Evolutionary conservation across 2,113 vertebrate species (phyloP).

Genomic region (Himantopus leucocephalus): DNA sequence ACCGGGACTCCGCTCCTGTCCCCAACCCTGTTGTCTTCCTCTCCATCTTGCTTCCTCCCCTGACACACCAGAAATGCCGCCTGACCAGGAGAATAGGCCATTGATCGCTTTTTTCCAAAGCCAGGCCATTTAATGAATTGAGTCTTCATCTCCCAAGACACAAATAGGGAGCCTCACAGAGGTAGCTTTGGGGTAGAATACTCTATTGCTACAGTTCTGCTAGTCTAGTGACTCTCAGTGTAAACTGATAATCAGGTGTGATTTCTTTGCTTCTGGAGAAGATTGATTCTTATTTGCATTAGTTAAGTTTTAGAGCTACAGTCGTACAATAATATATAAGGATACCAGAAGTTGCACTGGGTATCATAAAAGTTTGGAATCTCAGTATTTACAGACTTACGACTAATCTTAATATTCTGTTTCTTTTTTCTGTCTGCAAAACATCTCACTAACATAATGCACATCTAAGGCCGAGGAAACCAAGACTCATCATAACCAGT

Average conservation of each 20-base stretch:
- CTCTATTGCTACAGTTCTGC: background rate
- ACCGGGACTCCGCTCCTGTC: background rate
- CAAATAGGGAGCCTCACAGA: background rate
- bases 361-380: background rate
- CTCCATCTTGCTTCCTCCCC: background rate
- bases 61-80: background rate
- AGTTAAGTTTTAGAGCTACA: background rate
- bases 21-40: background rate
- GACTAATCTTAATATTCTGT: background rate
- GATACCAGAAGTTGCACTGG: background rate
- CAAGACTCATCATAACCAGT: background rate
- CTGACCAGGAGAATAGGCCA: constrained; percentile 9
- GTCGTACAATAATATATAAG: fast-evolving
- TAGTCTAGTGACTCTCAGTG: background rate
- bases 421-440: background rate
- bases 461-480: background rate
- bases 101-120: background rate
- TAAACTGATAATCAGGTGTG: background rate
- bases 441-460: background rate
- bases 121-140: constrained; percentile 21
- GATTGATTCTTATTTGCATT: background rate
- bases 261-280: constrained; percentile 7
- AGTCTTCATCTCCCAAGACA: background rate
- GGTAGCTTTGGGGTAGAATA: background rate
- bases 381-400: background rate